Evolutionary conservation across 2,797 vertebrate species (phyloP).

Genomic region (Enteromius unitaeniatus): DNA sequence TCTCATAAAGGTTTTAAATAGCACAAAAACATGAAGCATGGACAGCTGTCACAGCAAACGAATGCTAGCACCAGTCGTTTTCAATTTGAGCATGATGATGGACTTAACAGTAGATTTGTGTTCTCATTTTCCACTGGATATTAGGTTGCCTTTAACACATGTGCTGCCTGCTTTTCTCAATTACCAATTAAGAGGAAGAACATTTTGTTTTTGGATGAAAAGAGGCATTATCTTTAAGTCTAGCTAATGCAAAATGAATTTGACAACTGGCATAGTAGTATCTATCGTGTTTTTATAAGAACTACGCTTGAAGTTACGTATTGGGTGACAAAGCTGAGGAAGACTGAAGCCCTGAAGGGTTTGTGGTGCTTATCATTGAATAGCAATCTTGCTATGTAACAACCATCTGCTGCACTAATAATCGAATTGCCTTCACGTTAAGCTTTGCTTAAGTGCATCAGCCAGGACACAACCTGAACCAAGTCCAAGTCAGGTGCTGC

Average conservation of each 20-base stretch:
- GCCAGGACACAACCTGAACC: conserved; percentile 53
- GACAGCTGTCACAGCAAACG: conserved; percentile 33
- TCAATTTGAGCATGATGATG: conserved; percentile 11
- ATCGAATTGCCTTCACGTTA: conserved; percentile 66
- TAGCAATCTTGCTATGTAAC: conserved; percentile 64
- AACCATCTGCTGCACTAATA: conserved; percentile 64
- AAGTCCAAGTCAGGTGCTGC: conserved; percentile 63
- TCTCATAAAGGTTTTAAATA: conserved; percentile 34
- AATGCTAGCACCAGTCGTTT: conserved; percentile 22
- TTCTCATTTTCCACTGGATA: conserved; percentile 30
- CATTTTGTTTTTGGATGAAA: conserved; percentile 37
- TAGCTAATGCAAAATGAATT: conserved; percentile 26
- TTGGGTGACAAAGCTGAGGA: conserved; percentile 34
- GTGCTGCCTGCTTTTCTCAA: conserved; percentile 32
- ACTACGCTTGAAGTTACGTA: background rate
- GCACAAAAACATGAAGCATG: conserved; percentile 2
- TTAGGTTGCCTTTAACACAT: conserved; percentile 26
- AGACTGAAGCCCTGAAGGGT: conserved; percentile 39
- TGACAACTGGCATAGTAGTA: conserved; percentile 17
- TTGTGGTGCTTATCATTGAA: conserved; percentile 61
- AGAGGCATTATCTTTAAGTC: conserved; percentile 21
- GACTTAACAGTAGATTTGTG: conserved; percentile 27
- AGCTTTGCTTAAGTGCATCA: conserved; percentile 50
- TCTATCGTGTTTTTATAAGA: conserved; percentile 29
- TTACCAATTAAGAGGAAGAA: conserved; percentile 43